These are phyloP conservation scores for Ectemnius lituratus DNA, from an alignment of 2,888 invertebrate species.

Conservation along the genomic window DNA sequence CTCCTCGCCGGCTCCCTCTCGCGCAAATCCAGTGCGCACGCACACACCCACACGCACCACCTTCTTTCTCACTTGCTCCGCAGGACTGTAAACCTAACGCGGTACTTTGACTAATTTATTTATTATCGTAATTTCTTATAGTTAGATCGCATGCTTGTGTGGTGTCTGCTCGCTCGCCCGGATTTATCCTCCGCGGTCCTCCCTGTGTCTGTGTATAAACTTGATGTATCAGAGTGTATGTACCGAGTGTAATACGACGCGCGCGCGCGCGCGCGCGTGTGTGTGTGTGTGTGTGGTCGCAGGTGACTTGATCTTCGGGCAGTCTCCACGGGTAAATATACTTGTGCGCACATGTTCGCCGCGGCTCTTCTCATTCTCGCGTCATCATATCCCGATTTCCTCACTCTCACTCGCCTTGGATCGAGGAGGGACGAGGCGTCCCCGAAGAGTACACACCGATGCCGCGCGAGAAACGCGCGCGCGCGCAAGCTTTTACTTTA, in stretches of 20 bases:
- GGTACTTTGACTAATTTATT: slow-evolving; percentile 64
- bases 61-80: slow-evolving; percentile 13
- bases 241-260: too few species aligned
- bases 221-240: background rate
- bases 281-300: too few species aligned
- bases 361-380: slow-evolving; percentile 10
- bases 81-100: slow-evolving; percentile 66
- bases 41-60: slow-evolving; percentile 2
- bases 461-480: too few species aligned
- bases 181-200: background rate
- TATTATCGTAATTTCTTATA: slow-evolving; percentile 65
- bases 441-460: too few species aligned
- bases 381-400: background rate
- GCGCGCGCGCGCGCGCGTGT: too few species aligned
- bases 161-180: background rate
- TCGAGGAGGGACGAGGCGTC: too few species aligned
- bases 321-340: slow-evolving; percentile 8
- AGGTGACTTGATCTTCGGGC: slow-evolving; percentile 15
- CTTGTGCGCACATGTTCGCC: slow-evolving; percentile 25
- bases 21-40: slow-evolving; percentile 10
- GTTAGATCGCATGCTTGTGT: slow-evolving; percentile 58
- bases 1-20: slow-evolving; percentile 10
- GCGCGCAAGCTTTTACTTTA: background rate
- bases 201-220: background rate
- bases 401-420: too few species aligned